Percentiles rank a stretch among this genome's conserved stretches.
Evolutionary conservation across 2,888 invertebrate species (phyloP).

Genomic region (Perdita meconis): DNA sequence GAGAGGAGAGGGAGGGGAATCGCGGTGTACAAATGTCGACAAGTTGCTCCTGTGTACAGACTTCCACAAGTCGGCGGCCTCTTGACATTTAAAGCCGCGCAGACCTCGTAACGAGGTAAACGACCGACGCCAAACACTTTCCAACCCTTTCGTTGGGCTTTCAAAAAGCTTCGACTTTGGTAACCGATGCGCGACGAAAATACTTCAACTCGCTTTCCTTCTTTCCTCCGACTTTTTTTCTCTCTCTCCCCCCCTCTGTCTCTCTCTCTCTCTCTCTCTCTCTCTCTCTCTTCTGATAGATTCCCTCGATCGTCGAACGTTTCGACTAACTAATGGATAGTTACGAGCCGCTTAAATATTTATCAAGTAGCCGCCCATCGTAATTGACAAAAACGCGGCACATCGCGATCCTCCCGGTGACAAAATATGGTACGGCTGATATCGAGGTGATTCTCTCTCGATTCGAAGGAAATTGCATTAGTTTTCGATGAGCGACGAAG

Average conservation of each 20-base stretch:
- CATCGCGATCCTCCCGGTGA: neutral
- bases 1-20: neutral
- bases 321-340: slow-evolving; percentile 9
- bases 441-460: neutral
- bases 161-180: slow-evolving; percentile 31
- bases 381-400: slow-evolving; percentile 19
- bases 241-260: too few species aligned
- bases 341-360: slow-evolving; percentile 14
- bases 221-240: neutral
- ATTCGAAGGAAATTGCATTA: neutral
- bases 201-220: neutral
- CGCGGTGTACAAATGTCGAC: slow-evolving; percentile 21
- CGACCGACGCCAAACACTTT: slow-evolving; percentile 50
- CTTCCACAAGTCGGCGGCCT: slow-evolving; percentile 33
- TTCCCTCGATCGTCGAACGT: neutral
- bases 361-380: neutral
- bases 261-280: too few species aligned
- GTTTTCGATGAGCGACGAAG: neutral
- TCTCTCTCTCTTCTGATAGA: neutral
- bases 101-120: slow-evolving; percentile 59
- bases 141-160: slow-evolving; percentile 5
- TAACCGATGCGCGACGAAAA: slow-evolving; percentile 19
- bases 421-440: neutral
- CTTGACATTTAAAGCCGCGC: slow-evolving; percentile 57
- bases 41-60: slow-evolving; percentile 15